phyloP scores from a whole-genome alignment of 2,888 invertebrate species.

The Phengaris arion region DNA sequence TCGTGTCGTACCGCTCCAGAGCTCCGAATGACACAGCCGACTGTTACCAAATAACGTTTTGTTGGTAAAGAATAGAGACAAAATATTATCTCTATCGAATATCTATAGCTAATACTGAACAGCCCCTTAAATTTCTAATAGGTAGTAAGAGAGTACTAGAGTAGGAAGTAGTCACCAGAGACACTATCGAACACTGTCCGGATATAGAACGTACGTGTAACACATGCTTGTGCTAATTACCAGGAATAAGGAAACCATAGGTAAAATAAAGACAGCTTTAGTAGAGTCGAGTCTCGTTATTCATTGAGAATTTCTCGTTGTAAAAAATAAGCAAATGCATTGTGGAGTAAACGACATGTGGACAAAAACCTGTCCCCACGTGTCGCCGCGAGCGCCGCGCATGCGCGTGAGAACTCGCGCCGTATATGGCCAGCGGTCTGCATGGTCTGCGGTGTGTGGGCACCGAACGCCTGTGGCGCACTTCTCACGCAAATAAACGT shows the following conservation, averaged over 20 bases:
- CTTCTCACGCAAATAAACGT: conserved; percentile 37
- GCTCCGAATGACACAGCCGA: neutral
- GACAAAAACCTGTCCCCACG: conserved; percentile 15
- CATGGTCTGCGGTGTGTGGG: neutral
- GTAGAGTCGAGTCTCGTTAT: neutral
- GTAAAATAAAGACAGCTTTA: too few species aligned
- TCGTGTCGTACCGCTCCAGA: neutral
- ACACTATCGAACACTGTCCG: too few species aligned
- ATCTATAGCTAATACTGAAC: too few species aligned
- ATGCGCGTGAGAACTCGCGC: neutral
- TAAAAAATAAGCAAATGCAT: neutral
- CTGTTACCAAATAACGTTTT: neutral
- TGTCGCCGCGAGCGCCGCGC: neutral
- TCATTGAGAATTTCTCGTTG: neutral
- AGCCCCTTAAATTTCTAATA: too few species aligned
- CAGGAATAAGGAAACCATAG: too few species aligned
- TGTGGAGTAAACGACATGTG: neutral
- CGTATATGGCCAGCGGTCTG: neutral
- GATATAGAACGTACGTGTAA: too few species aligned
- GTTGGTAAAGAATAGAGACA: neutral
- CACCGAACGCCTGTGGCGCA: conserved; percentile 3
- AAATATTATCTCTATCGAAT: too few species aligned
- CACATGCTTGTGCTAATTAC: too few species aligned
- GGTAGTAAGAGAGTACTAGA: too few species aligned
- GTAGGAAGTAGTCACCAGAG: too few species aligned